Conservation (phyloP, 2,113 vertebrate species). For the Antechinus stuartii region DNA sequence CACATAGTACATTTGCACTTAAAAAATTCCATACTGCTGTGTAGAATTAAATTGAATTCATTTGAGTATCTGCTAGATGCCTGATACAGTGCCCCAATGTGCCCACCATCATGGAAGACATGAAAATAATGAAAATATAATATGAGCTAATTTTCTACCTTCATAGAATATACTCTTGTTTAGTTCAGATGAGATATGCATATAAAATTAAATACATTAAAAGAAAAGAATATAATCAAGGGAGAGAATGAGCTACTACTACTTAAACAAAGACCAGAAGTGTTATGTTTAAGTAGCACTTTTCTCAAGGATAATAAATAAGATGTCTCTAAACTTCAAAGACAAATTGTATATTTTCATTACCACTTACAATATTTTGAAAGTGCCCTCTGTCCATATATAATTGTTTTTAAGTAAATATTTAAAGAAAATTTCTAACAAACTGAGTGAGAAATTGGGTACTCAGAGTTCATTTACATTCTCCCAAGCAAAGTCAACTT, state of each 20-base stretch:
- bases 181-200: background rate
- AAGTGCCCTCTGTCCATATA: background rate
- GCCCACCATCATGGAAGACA: background rate
- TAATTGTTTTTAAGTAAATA: background rate
- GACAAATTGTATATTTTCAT: background rate
- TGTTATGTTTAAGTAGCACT: background rate
- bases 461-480: background rate
- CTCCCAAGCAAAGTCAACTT: background rate
- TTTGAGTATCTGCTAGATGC: background rate
- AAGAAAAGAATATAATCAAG: background rate
- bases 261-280: background rate
- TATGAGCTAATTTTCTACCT: background rate
- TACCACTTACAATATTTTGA: background rate
- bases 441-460: background rate
- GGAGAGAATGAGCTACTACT: background rate
- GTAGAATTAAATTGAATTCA: background rate
- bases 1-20: background rate
- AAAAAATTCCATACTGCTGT: background rate
- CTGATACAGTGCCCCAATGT: background rate
- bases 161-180: background rate
- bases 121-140: background rate
- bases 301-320: constrained; percentile 4
- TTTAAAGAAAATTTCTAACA: background rate
- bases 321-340: background rate
- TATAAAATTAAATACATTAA: background rate